Conservation (phyloP, 2,888 invertebrate genomes). For the Athetis lepigone region DNA sequence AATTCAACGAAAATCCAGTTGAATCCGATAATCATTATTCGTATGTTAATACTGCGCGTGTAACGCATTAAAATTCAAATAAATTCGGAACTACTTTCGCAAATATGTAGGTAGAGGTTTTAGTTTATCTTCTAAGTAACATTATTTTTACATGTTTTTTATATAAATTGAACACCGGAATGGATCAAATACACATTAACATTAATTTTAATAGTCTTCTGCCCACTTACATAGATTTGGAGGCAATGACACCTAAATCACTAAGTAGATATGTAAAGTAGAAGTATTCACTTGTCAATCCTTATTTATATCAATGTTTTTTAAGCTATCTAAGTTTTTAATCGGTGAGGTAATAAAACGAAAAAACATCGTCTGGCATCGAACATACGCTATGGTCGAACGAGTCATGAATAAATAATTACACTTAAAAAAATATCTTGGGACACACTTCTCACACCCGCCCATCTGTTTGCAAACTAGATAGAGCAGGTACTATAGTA, state of each 20-base stretch:
- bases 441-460: no score
- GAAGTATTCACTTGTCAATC: slow-evolving; percentile 6
- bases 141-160: slow-evolving; percentile 20
- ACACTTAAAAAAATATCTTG: no score
- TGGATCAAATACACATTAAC: slow-evolving; percentile 26
- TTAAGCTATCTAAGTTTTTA: slow-evolving; percentile 7
- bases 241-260: slow-evolving; percentile 22
- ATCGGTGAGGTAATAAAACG: neutral
- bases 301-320: slow-evolving; percentile 11
- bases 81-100: slow-evolving; percentile 50
- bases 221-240: slow-evolving; percentile 4
- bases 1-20: slow-evolving; percentile 38
- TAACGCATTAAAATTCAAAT: slow-evolving; percentile 37
- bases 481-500: no score
- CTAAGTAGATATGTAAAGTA: neutral
- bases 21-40: slow-evolving; percentile 28
- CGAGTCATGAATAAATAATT: no score
- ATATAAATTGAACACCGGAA: slow-evolving; percentile 17
- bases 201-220: slow-evolving; percentile 25
- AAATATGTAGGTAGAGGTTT: slow-evolving; percentile 43
- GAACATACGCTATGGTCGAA: no score
- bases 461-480: no score
- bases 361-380: neutral
- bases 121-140: slow-evolving; percentile 13
- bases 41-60: slow-evolving; percentile 22